These are phyloP conservation scores for Venturia canescens DNA, from an alignment of 1,140 invertebrate species.

Conservation along the genomic window DNA sequence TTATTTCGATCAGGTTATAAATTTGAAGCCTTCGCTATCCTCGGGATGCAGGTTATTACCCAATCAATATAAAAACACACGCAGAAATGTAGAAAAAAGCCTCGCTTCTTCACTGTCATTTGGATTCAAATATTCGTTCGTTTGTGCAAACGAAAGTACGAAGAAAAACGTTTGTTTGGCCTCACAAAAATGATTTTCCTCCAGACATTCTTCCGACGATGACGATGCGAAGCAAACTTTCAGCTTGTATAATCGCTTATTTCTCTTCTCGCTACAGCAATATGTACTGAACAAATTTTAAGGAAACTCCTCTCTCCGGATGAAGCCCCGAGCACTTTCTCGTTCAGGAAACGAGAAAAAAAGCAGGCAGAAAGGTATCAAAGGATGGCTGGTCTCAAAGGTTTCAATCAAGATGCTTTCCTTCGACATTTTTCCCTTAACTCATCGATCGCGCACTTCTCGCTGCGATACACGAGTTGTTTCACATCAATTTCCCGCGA, in stretches of 20 bases:
- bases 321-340: background rate
- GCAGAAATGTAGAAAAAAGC: too few species aligned
- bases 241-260: too few species aligned
- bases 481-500: constrained; percentile 32
- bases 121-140: too few species aligned
- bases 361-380: background rate
- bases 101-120: too few species aligned
- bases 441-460: constrained; percentile 1
- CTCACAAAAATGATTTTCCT: too few species aligned
- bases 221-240: too few species aligned
- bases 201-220: too few species aligned
- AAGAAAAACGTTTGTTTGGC: too few species aligned
- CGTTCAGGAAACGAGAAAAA: background rate
- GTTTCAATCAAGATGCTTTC: constrained; percentile 29
- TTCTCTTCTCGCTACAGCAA: too few species aligned
- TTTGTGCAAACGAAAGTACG: too few species aligned
- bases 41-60: background rate
- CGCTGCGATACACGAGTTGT: constrained; percentile 1
- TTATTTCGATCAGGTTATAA: background rate
- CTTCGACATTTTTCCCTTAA: background rate
- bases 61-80: background rate
- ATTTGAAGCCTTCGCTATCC: background rate
- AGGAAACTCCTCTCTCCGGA: background rate
- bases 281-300: too few species aligned
- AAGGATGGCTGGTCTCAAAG: constrained; percentile 20